A percentile compares a stretch with the other conserved stretches of the same genome.
phyloP scores from a whole-genome alignment of 2,113 vertebrate species.

The Tretioscincus oriximinensis region DNA sequence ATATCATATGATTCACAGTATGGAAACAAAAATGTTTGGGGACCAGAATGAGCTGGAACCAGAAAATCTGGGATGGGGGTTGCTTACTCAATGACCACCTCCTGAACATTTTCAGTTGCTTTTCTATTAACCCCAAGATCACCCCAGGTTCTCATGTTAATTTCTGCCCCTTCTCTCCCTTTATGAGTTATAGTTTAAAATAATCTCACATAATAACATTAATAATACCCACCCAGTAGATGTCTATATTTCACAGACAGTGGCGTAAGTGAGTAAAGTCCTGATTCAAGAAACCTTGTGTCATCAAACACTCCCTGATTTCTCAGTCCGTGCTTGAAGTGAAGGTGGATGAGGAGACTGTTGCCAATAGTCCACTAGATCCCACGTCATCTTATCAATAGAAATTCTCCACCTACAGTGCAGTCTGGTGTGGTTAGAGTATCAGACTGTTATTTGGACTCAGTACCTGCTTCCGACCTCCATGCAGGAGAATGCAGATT shows the following conservation, averaged over 20 bases:
- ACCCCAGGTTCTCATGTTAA: neutral
- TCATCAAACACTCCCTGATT: slow-evolving; percentile 50
- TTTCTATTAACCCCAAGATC: neutral
- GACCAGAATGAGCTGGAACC: neutral
- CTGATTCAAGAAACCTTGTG: slow-evolving; percentile 43
- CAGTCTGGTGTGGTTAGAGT: too few relatives aligned
- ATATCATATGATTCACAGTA: neutral
- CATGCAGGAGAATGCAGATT: too few relatives aligned
- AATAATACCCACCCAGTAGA: neutral
- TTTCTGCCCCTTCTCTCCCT: too few relatives aligned
- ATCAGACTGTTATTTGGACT: too few relatives aligned
- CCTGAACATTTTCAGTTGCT: neutral
- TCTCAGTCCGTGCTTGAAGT: slow-evolving; percentile 42
- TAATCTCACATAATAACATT: neutral
- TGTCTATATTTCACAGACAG: slow-evolving; percentile 29
- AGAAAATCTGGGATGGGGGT: neutral
- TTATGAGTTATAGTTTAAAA: neutral
- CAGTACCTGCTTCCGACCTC: too few relatives aligned
- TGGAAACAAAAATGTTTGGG: neutral
- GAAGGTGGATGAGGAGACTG: slow-evolving; percentile 10
- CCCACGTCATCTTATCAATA: too few relatives aligned
- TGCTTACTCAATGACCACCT: neutral
- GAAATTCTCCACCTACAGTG: too few relatives aligned
- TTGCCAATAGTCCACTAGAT: neutral
- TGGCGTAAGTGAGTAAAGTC: slow-evolving; percentile 30